phyloP scores from a whole-genome alignment of 92 coral and sea anemone genomes.

The Parazoanthus darwini region DNA sequence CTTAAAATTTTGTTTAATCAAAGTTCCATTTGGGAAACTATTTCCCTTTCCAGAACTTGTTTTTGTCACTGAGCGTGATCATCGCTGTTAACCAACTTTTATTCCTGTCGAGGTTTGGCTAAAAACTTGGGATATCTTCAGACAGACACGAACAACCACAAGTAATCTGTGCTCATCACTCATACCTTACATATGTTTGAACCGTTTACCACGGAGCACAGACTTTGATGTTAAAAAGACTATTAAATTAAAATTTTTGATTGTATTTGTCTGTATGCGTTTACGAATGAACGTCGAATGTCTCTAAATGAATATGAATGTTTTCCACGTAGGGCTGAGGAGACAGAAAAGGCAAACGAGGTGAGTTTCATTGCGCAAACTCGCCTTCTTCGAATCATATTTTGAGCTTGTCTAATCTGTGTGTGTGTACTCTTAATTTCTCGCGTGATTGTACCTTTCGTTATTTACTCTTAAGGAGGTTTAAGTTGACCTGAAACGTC shows the following conservation, averaged over 20 bases:
- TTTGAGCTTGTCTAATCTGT: neutral
- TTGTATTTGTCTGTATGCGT: neutral
- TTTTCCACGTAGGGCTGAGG: conserved; percentile 45
- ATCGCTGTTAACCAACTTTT: too few relatives aligned
- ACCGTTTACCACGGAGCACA: neutral
- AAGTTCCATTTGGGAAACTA: neutral
- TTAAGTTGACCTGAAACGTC: too few relatives aligned
- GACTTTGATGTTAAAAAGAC: neutral
- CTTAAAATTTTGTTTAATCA: too few relatives aligned
- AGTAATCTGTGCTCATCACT: neutral
- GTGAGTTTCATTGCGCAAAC: conserved; percentile 14
- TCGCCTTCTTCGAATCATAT: neutral
- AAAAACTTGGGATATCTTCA: neutral
- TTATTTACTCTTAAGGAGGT: too few relatives aligned
- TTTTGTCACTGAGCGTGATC: too few relatives aligned
- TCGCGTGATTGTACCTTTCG: too few relatives aligned
- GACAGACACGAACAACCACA: neutral
- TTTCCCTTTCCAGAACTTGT: neutral
- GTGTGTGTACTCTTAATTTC: neutral
- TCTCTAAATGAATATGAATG: neutral
- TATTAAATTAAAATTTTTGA: too few relatives aligned
- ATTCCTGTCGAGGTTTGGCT: too few relatives aligned
- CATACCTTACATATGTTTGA: too few relatives aligned
- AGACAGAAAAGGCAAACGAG: conserved; percentile 50
- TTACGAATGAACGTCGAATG: neutral